A percentile compares a stretch with the other conserved stretches of the same genome.
These are phyloP conservation scores for Xerus inauris DNA, from an alignment of 2,113 vertebrate species.

Conservation along the genomic window DNA sequence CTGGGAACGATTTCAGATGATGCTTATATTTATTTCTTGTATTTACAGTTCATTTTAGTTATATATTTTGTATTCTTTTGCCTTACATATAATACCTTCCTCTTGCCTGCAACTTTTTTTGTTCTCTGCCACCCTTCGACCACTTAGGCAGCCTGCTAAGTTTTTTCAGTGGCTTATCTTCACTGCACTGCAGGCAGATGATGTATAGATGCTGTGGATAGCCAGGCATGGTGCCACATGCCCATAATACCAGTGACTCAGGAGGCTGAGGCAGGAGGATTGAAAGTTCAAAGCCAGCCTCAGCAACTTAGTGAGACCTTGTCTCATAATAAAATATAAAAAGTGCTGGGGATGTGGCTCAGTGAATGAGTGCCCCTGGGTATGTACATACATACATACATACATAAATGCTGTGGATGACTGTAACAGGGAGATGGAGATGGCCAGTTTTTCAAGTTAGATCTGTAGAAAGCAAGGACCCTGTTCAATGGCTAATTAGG, in stretches of 20 bases:
- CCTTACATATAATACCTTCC: neutral
- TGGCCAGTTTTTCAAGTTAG: neutral
- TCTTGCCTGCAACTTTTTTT: neutral
- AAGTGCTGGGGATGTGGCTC: too few relatives aligned
- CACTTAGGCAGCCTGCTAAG: neutral
- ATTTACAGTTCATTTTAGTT: constrained; percentile 19
- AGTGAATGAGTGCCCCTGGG: too few relatives aligned
- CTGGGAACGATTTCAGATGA: neutral
- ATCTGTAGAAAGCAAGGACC: neutral
- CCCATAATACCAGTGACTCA: too few relatives aligned
- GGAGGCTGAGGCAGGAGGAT: too few relatives aligned
- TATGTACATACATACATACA: too few relatives aligned
- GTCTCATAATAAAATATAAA: neutral
- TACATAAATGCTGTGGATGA: neutral
- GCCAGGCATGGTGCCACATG: too few relatives aligned
- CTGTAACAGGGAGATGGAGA: neutral
- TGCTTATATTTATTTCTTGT: neutral
- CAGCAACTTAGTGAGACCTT: too few relatives aligned
- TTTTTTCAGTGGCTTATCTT: constrained; percentile 1
- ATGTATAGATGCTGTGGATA: neutral
- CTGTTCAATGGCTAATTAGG: neutral
- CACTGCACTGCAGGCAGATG: neutral
- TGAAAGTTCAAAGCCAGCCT: too few relatives aligned
- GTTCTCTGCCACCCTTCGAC: neutral
- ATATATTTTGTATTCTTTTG: neutral